Percentiles rank a stretch among this genome's conserved stretches.
Evolutionary conservation across 2,888 invertebrate genomes (phyloP).

Genomic region (Dermolepida albohirtum): DNA sequence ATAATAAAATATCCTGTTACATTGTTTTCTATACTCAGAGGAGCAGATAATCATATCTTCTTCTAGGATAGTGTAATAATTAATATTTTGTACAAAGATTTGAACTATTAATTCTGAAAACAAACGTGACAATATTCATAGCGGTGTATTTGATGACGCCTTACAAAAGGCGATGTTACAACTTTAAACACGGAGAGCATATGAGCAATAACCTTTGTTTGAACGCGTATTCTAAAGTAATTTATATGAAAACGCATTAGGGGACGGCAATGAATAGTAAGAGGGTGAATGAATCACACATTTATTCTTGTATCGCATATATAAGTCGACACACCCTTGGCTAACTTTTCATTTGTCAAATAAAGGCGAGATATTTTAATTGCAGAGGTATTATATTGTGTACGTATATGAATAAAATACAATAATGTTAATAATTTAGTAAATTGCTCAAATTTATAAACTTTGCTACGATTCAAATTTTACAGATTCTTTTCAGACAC

Average conservation of each 20-base stretch:
- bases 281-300: slow-evolving; percentile 31
- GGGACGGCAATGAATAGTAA: slow-evolving; percentile 2
- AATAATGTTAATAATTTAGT: too few species aligned
- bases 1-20: too few species aligned
- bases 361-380: slow-evolving; percentile 30
- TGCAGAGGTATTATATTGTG: neutral
- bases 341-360: slow-evolving; percentile 19
- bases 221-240: slow-evolving; percentile 5
- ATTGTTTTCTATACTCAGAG: too few species aligned
- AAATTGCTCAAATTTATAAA: too few species aligned
- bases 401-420: neutral
- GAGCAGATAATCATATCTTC: too few species aligned
- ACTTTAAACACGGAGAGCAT: neutral
- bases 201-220: slow-evolving; percentile 9
- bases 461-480: too few species aligned
- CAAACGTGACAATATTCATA: too few species aligned
- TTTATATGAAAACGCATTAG: slow-evolving; percentile 21
- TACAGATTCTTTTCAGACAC: too few species aligned
- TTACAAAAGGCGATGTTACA: neutral
- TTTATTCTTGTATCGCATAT: slow-evolving; percentile 3
- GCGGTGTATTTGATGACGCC: too few species aligned
- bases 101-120: too few species aligned
- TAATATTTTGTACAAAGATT: too few species aligned
- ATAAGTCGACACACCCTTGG: slow-evolving; percentile 24
- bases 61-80: neutral